Evolutionary conservation across 2,113 vertebrate species (phyloP).

Genomic region (Uria aalge): DNA sequence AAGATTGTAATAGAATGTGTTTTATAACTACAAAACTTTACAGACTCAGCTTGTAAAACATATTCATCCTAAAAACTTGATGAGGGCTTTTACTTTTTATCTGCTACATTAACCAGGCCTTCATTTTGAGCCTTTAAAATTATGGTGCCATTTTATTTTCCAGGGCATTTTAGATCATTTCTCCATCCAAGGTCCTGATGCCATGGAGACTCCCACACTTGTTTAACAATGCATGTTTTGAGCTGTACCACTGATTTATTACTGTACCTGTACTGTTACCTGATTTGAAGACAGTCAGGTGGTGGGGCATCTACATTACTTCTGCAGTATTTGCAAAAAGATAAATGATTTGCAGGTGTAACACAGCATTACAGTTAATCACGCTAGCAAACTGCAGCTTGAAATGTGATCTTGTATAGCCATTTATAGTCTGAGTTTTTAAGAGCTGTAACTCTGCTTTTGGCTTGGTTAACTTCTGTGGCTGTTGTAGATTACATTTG

Average conservation of each 20-base stretch:
- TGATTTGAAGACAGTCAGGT: neutral
- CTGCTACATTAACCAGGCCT: neutral
- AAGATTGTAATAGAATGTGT: neutral
- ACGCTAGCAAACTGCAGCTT: neutral
- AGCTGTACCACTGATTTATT: neutral
- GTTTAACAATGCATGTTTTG: neutral
- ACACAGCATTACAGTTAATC: neutral
- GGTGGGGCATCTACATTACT: neutral
- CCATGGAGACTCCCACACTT: neutral
- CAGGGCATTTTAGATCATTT: neutral
- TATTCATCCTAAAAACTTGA: neutral
- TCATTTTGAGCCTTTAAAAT: neutral
- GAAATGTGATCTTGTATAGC: neutral
- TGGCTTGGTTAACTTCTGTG: constrained; percentile 9
- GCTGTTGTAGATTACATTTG: constrained; percentile 19
- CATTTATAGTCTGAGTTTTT: constrained; percentile 57
- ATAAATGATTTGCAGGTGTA: neutral
- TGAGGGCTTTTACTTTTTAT: constrained; percentile 2
- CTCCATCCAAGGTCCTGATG: neutral
- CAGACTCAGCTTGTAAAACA: neutral
- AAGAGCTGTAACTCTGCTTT: constrained; percentile 33
- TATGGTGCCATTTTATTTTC: neutral
- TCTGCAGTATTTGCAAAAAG: neutral
- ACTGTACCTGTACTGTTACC: neutral
- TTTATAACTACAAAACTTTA: neutral